Conservation (phyloP, 1,140 invertebrate genomes). For the Heliconius himera region DNA sequence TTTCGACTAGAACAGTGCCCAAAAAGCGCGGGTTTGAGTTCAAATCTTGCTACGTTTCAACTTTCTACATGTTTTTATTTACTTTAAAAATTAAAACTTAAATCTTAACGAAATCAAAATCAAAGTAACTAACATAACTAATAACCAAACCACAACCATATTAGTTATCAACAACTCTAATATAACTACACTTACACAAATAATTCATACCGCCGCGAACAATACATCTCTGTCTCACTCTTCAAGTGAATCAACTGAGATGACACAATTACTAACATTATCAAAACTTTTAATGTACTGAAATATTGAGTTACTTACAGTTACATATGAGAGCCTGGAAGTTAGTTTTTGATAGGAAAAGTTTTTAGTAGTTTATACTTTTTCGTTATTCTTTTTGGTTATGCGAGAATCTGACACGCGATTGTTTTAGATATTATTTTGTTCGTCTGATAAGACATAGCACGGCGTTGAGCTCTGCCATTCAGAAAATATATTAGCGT, state of each 20-base stretch:
- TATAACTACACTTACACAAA: neutral
- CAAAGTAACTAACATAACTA: neutral
- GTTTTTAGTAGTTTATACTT: neutral
- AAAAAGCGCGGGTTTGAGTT: no score
- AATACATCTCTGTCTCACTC: slow-evolving; percentile 1
- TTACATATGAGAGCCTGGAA: neutral
- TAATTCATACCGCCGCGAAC: neutral
- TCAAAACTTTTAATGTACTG: slow-evolving; percentile 16
- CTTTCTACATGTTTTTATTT: no score
- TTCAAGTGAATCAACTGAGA: slow-evolving; percentile 11
- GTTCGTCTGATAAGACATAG: neutral
- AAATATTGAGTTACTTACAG: neutral
- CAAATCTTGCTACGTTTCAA: no score
- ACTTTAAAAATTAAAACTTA: no score
- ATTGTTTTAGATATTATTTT: no score
- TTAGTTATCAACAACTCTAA: neutral
- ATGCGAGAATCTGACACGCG: neutral
- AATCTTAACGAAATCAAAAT: neutral
- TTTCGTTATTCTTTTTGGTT: neutral
- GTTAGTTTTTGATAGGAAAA: slow-evolving; percentile 9
- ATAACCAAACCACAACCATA: neutral
- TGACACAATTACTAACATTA: slow-evolving; percentile 20
- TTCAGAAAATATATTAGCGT: neutral
- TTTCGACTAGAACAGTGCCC: no score
- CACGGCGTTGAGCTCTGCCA: neutral